Conservation (phyloP, 2,888 invertebrate genomes). For the Drosophila histrio region DNA sequence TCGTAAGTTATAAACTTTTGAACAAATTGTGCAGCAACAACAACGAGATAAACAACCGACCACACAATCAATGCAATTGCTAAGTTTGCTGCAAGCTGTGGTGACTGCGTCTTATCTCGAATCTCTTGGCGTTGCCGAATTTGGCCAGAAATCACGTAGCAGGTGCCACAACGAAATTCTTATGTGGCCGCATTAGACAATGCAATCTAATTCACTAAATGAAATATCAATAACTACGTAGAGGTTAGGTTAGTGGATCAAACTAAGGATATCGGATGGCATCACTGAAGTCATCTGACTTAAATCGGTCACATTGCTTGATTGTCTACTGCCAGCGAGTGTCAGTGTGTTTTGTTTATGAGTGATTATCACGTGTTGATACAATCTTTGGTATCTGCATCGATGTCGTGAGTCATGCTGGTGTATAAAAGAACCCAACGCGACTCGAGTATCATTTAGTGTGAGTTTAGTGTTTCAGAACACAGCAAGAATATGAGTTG, state of each 20-base stretch:
- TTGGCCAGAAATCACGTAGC: slow-evolving; percentile 61
- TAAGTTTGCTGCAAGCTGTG: slow-evolving; percentile 28
- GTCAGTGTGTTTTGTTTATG: background rate
- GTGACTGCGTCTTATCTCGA: slow-evolving; percentile 51
- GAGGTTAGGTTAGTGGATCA: background rate
- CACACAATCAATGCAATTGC: slow-evolving; percentile 67
- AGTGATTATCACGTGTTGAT: slow-evolving; percentile 40
- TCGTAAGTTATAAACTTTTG: slow-evolving; percentile 32
- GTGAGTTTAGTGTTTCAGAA: slow-evolving; percentile 17
- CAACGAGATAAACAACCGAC: slow-evolving; percentile 5
- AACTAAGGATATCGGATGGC: background rate
- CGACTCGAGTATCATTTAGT: slow-evolving; percentile 58
- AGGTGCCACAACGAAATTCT: slow-evolving; percentile 31
- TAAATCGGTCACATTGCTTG: background rate
- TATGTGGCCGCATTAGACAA: slow-evolving; percentile 1
- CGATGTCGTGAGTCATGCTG: slow-evolving; percentile 9
- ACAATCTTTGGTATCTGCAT: slow-evolving; percentile 18
- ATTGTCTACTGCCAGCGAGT: background rate
- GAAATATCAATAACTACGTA: slow-evolving; percentile 7
- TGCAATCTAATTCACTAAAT: slow-evolving; percentile 48
- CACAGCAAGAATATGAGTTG: slow-evolving; percentile 38
- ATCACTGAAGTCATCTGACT: background rate
- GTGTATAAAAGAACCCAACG: slow-evolving; percentile 54
- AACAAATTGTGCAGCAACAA: slow-evolving; percentile 20
- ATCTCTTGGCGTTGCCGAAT: slow-evolving; percentile 32